phyloP scores from a whole-genome alignment of 2,888 invertebrate species.

The Scelioninae gen. 1 region DNA sequence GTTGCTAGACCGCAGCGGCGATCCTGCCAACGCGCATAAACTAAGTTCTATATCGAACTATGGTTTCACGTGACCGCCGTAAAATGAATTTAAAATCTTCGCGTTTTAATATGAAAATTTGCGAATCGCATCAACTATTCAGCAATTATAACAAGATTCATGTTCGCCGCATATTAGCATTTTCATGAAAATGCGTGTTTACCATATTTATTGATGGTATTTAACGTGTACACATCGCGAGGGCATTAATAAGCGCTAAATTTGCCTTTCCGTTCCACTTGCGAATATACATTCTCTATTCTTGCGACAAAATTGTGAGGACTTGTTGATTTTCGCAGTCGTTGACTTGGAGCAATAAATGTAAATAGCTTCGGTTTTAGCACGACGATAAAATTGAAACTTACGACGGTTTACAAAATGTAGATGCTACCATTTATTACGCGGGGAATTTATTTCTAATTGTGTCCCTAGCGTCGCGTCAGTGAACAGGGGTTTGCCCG shows the following conservation, averaged over 20 bases:
- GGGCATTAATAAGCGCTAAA: conserved; percentile 26
- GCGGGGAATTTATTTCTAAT: conserved; percentile 73
- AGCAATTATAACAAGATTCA: conserved; percentile 59
- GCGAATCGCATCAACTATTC: conserved; percentile 58
- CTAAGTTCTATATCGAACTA: conserved; percentile 60
- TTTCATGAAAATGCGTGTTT: conserved; percentile 51
- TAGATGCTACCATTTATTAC: conserved; percentile 52
- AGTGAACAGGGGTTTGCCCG: conserved; percentile 63
- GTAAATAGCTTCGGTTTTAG: conserved; percentile 46
- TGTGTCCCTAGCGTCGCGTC: conserved; percentile 65
- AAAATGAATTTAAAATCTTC: conserved; percentile 50
- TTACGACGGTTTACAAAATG: conserved; percentile 45
- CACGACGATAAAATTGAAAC: conserved; percentile 45
- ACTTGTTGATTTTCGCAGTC: conserved; percentile 56
- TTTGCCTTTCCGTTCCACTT: conserved; percentile 3
- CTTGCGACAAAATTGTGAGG: conserved; percentile 1
- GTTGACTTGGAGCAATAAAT: conserved; percentile 24
- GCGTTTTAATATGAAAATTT: conserved; percentile 54
- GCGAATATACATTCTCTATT: conserved; percentile 15
- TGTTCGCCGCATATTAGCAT: conserved; percentile 43
- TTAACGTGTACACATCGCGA: conserved; percentile 33
- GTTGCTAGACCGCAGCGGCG: conserved; percentile 75
- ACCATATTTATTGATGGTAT: conserved; percentile 51
- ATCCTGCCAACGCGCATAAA: conserved; percentile 70
- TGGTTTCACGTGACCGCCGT: conserved; percentile 61